phyloP scores from a whole-genome alignment of 2,888 invertebrate species.

The Prosopocoilus inquinatus region DNA sequence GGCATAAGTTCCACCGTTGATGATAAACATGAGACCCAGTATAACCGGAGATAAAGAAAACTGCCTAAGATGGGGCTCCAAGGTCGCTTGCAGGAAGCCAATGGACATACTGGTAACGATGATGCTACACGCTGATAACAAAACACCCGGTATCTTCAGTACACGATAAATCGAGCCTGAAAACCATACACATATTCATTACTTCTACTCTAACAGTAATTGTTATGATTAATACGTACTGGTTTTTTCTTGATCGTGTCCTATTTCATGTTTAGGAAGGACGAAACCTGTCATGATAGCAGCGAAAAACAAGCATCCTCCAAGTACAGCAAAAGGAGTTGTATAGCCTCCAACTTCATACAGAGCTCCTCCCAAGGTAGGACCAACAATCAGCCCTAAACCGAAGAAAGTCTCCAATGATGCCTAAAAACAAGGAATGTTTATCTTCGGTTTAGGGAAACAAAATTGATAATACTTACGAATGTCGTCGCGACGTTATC shows the following conservation, averaged over 20 bases:
- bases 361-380: conserved; percentile 83
- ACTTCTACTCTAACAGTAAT: neutral
- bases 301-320: conserved; percentile 70
- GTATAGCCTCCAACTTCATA: conserved; percentile 77
- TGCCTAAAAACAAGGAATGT: conserved; percentile 53
- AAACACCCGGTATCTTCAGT: conserved; percentile 71
- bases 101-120: conserved; percentile 78
- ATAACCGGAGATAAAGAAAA: conserved; percentile 68
- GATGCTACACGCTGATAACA: conserved; percentile 69
- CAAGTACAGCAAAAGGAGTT: conserved; percentile 78
- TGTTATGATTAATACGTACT: conserved; percentile 52
- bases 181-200: neutral
- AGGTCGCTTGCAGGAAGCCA: conserved; percentile 84
- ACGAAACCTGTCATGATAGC: conserved; percentile 72
- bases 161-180: conserved; percentile 65
- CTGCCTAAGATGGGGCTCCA: conserved; percentile 82
- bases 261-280: conserved; percentile 65
- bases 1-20: conserved; percentile 80
- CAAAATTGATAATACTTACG: conserved; percentile 56
- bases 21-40: conserved; percentile 78
- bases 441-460: neutral
- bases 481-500: conserved; percentile 82
- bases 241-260: conserved; percentile 57
- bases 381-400: conserved; percentile 82
- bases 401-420: conserved; percentile 87